A percentile compares a stretch with the other conserved stretches of the same genome.
phyloP scores from a whole-genome alignment of 2,113 vertebrate genomes.

The Lophura nycthemera region DNA sequence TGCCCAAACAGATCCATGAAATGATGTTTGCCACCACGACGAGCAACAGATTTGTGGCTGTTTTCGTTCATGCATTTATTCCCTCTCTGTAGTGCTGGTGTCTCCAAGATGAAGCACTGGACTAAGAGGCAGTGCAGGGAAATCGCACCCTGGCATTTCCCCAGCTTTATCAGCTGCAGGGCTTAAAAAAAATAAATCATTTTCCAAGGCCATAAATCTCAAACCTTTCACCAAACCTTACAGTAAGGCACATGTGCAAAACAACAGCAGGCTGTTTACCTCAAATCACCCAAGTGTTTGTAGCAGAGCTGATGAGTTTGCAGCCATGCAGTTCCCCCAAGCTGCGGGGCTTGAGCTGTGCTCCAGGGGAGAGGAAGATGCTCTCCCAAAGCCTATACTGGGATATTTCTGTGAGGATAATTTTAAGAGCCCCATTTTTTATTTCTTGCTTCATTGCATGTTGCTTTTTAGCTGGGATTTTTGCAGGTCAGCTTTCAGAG shows the following conservation, averaged over 20 bases:
- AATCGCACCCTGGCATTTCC: not conserved
- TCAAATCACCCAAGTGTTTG: not conserved
- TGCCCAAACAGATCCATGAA: not conserved
- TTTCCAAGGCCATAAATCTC: constrained; percentile 44
- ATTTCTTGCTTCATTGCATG: accelerated
- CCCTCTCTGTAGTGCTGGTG: accelerated
- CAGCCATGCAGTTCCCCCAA: accelerated
- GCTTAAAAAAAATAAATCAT: constrained; percentile 47
- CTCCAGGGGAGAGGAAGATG: not conserved
- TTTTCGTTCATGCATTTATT: accelerated
- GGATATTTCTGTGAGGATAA: not conserved
- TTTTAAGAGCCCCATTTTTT: not conserved
- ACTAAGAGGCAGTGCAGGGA: not conserved
- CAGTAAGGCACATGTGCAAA: constrained; percentile 40
- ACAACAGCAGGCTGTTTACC: constrained; percentile 59
- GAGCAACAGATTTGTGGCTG: not conserved
- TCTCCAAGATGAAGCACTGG: not conserved
- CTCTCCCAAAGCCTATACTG: not conserved
- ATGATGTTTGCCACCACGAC: not conserved
- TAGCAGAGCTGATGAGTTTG: not conserved
- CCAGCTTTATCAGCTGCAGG: constrained; percentile 51
- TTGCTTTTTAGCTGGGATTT: not conserved
- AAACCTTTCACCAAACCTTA: constrained; percentile 40
- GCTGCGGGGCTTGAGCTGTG: not conserved
- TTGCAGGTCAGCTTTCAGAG: not conserved